These are phyloP conservation scores for Eunapius fragilis DNA, from an alignment of 37 sponge, comb jelly and placozoan genomes.

Conservation along the genomic window DNA sequence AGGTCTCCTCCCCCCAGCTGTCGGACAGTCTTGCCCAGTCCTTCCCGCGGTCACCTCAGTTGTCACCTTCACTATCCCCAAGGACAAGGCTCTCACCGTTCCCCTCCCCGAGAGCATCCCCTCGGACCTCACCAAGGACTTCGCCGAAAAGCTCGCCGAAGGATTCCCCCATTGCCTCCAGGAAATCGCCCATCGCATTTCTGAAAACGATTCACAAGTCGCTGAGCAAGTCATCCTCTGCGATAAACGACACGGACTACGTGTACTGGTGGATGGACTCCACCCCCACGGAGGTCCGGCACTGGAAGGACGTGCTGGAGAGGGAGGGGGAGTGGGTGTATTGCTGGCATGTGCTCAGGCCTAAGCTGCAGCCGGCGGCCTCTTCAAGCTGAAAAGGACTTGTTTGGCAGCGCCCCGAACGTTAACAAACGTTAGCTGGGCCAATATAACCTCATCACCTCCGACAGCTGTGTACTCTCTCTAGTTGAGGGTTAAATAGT, in stretches of 20 bases:
- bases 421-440: too few relatives aligned
- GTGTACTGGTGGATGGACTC: constrained; percentile 74
- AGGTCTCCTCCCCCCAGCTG: neutral
- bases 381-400: neutral
- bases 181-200: neutral
- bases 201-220: neutral
- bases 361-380: constrained; percentile 51
- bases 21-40: neutral
- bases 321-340: constrained; percentile 68
- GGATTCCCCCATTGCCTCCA: neutral
- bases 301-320: constrained; percentile 65
- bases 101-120: neutral
- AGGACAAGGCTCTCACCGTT: too few relatives aligned
- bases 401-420: too few relatives aligned
- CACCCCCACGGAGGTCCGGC: constrained; percentile 14
- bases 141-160: neutral
- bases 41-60: neutral
- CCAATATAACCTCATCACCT: too few relatives aligned
- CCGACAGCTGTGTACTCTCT: too few relatives aligned
- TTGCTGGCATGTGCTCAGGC: constrained; percentile 63
- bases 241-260: neutral
- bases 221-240: neutral
- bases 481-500: too few relatives aligned
- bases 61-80: neutral
- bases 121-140: neutral